phyloP scores from a whole-genome alignment of 2,113 vertebrate genomes.

The Semnornis frantzii region DNA sequence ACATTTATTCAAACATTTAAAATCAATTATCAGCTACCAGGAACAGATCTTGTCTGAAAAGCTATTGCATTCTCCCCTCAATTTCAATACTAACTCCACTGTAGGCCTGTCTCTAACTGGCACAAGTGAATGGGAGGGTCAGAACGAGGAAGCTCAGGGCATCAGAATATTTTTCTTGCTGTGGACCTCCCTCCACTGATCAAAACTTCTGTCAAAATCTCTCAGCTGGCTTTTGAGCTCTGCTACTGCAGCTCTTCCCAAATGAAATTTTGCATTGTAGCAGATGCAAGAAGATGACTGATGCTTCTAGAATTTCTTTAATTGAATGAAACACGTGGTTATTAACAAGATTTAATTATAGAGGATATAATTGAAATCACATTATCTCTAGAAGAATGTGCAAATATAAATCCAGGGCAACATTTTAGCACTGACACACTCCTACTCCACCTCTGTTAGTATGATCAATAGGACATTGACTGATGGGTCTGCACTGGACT shows the following conservation, averaged over 20 bases:
- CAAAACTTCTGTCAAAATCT: neutral
- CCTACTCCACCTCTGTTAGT: neutral
- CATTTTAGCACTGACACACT: neutral
- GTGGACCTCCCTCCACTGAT: neutral
- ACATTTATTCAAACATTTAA: neutral
- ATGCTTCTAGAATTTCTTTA: neutral
- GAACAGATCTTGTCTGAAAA: neutral
- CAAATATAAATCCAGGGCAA: neutral
- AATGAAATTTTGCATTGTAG: neutral
- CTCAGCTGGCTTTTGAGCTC: neutral
- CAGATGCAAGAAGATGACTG: neutral
- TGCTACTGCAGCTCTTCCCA: neutral
- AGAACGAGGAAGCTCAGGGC: neutral
- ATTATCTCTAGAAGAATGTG: neutral
- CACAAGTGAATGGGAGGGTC: neutral
- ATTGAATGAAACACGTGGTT: neutral
- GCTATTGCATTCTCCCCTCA: neutral
- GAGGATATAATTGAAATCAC: neutral
- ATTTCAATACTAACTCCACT: neutral
- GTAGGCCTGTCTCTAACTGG: neutral
- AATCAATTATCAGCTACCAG: neutral
- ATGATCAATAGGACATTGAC: constrained; percentile 19
- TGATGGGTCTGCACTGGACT: neutral
- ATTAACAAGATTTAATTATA: neutral
- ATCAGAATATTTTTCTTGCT: neutral